Conservation (phyloP, 2,888 invertebrate species). For the Harpalus rufipes region DNA sequence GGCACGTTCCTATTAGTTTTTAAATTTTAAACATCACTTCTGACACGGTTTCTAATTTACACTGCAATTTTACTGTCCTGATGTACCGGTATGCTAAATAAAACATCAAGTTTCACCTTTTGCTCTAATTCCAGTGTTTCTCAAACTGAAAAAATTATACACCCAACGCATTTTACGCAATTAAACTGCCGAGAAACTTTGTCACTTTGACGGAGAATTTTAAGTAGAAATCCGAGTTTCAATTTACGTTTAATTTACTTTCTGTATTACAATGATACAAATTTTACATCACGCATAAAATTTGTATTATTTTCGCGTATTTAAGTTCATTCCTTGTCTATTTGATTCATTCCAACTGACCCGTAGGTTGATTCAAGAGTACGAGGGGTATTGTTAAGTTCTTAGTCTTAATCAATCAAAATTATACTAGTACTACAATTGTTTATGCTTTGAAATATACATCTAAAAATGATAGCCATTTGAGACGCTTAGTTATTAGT, state of each 20-base stretch:
- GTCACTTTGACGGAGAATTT: slow-evolving; percentile 16
- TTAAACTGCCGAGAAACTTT: slow-evolving; percentile 19
- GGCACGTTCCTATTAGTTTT: slow-evolving; percentile 35
- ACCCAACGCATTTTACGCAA: slow-evolving; percentile 32
- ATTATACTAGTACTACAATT: too few species aligned
- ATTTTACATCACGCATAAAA: neutral
- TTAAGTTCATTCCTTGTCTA: neutral
- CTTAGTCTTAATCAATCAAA: too few species aligned
- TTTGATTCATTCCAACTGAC: too few species aligned
- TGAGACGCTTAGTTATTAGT: too few species aligned
- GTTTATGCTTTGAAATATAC: too few species aligned
- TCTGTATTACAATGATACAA: neutral
- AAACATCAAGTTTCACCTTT: slow-evolving; percentile 21
- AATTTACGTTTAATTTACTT: slow-evolving; percentile 19
- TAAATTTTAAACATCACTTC: slow-evolving; percentile 37
- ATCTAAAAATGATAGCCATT: too few species aligned
- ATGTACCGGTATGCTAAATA: slow-evolving; percentile 31
- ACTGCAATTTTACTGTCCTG: slow-evolving; percentile 34
- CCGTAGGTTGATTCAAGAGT: too few species aligned
- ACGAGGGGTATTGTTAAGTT: too few species aligned
- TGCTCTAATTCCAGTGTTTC: slow-evolving; percentile 2
- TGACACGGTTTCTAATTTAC: slow-evolving; percentile 47
- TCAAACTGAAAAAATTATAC: slow-evolving; percentile 32
- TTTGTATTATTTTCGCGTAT: neutral
- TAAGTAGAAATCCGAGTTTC: slow-evolving; percentile 12